A percentile compares a stretch with the other conserved stretches of the same genome.
Evolutionary conservation across 2,113 vertebrate species (phyloP).

Genomic region (Synodontis membranacea): DNA sequence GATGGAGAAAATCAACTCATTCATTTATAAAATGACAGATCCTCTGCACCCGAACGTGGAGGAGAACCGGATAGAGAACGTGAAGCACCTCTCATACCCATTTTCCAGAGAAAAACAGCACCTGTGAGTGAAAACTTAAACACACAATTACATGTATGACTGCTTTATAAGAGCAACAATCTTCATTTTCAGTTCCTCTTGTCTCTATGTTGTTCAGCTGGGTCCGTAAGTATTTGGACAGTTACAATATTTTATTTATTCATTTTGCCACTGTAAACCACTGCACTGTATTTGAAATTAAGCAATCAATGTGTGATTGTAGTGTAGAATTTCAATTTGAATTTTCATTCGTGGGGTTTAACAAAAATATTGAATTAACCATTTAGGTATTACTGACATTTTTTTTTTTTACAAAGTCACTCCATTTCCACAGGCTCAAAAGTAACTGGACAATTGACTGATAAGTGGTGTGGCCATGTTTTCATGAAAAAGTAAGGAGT

Average conservation of each 20-base stretch:
- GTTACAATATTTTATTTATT: neutral
- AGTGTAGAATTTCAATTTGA: neutral
- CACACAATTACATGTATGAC: neutral
- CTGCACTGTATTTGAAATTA: neutral
- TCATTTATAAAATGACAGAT: conserved; percentile 85
- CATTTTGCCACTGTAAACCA: neutral
- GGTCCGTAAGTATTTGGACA: neutral
- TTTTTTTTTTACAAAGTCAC: too few species aligned
- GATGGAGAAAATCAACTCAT: conserved; percentile 84
- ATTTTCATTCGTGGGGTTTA: too few species aligned
- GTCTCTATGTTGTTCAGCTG: neutral
- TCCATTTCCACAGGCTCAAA: too few species aligned
- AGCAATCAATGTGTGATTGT: neutral
- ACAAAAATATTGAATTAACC: too few species aligned
- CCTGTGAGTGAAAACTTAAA: conserved; percentile 78
- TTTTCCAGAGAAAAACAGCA: conserved; percentile 96
- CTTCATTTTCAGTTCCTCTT: neutral
- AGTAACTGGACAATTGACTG: too few species aligned
- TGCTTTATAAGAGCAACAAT: neutral
- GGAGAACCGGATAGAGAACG: conserved; percentile 77
- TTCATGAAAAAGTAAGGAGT: too few species aligned
- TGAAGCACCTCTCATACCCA: conserved; percentile 90
- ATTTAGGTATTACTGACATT: too few species aligned
- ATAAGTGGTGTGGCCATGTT: too few species aligned
- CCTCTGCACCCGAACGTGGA: conserved; percentile 91